Evolutionary conservation across 1,140 invertebrate species (phyloP), one percentile per base, ranked within the genome.

Genomic region (Mya arenaria): DNA sequence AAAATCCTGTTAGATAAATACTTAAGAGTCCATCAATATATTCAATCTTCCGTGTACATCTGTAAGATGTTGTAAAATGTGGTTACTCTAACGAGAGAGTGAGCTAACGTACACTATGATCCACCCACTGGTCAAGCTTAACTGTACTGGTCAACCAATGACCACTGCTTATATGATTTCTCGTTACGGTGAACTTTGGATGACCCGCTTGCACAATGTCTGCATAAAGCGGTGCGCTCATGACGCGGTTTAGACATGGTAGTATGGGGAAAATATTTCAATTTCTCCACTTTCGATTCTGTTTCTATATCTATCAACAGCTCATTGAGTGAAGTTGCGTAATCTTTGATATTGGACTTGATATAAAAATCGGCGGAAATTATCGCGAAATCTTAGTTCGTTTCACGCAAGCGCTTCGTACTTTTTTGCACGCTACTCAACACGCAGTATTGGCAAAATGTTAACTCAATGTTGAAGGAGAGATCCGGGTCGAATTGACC

Each of bases 91-190:
- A n/a, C n/a, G n/a, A n/a, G n/a, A n/a, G n/a, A 52, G 25, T 23
- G 17, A 52, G 25, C 17, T 52, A n/a, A 52, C 48, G 48, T 52
- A 80, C 77, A 41, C 66, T 65, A 73, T 73, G 79, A 73, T 30
- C 62, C 69, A 36, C 60, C 68, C 30, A 36, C 79, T 56, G 41
- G 65, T 69, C 17, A 82, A 52, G 5, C n/a, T 69, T 74, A 48
- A 82, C 62, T 44, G 69, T 58, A 82, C 25, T 74, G 79, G 71
- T 80, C 77, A 80, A 56, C 79, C 79, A 82, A 82, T 82, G 79
- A 82, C 79, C 79, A 74, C 62, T 34, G 79, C 69, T 82, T 82
- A 82, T 82, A 82, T 82, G 79, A 74, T 72, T 72, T 62, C 48
- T 58, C 34, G 71, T 56, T 65, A 66, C 39, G 10, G 28, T 82